phyloP scores from a whole-genome alignment of 1,140 invertebrate species.

The Drosophila biarmipes region DNA sequence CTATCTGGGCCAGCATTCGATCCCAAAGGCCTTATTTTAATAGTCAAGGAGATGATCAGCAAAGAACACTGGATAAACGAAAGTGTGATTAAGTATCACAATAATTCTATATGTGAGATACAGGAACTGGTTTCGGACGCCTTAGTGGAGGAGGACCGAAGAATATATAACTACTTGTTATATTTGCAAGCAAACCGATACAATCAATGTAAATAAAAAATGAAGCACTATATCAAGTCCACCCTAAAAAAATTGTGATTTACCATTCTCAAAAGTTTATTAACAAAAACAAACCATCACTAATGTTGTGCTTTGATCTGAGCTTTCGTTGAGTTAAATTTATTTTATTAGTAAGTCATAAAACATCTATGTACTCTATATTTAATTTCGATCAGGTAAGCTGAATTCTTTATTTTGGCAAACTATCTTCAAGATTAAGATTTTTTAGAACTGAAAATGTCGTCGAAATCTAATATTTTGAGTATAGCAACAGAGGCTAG shows the following conservation, averaged over 20 bases:
- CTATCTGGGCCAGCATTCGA: slow-evolving; percentile 4
- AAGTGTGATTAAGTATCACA: slow-evolving; percentile 1
- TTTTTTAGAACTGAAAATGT: slow-evolving; percentile 1
- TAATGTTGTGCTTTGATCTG: slow-evolving; percentile 9
- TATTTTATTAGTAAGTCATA: slow-evolving; percentile 13
- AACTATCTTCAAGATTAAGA: background rate
- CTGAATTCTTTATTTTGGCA: background rate
- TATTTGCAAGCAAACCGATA: background rate
- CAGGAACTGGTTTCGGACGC: slow-evolving; percentile 1
- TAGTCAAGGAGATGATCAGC: background rate
- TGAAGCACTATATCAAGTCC: background rate
- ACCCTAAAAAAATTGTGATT: background rate
- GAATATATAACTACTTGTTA: background rate
- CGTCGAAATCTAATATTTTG: slow-evolving; percentile 1
- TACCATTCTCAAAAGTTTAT: background rate
- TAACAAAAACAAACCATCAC: background rate
- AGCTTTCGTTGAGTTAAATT: slow-evolving; percentile 1
- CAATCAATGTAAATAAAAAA: too few species aligned
- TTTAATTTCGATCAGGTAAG: background rate
- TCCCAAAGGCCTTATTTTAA: background rate
- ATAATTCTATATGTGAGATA: background rate
- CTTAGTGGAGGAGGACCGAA: background rate
- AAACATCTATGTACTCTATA: too few species aligned
- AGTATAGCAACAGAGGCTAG: slow-evolving; percentile 5
- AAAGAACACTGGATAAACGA: slow-evolving; percentile 5